Percentiles rank a stretch among this genome's conserved stretches.
These are phyloP conservation scores for Hafferia zeledoni DNA, from an alignment of 2,797 vertebrate genomes.

Conservation along the genomic window DNA sequence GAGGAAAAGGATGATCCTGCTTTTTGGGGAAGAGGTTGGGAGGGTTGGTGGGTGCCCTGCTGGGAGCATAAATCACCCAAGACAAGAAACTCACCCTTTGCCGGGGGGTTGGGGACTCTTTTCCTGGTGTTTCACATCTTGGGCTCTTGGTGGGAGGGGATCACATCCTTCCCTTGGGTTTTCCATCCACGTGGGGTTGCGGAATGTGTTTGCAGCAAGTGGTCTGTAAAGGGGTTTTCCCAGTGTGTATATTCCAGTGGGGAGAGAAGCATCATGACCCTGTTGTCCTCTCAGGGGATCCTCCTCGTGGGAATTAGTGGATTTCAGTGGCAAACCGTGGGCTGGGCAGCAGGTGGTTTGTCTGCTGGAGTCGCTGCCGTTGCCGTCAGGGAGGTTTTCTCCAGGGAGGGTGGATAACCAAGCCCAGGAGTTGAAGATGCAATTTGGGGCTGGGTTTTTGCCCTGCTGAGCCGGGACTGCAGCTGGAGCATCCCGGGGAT, in stretches of 20 bases:
- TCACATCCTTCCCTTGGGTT: rapidly evolving
- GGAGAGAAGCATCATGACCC: background rate
- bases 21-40: background rate
- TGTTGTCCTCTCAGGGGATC: background rate
- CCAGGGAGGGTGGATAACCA: rapidly evolving
- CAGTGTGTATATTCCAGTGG: rapidly evolving
- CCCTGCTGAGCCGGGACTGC: background rate
- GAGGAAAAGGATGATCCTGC: background rate
- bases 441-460: rapidly evolving
- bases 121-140: rapidly evolving
- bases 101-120: background rate
- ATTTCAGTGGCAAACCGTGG: background rate
- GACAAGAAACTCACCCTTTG: background rate
- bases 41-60: background rate
- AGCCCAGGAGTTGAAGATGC: background rate
- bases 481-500: background rate
- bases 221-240: background rate
- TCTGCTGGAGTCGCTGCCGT: rapidly evolving
- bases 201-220: background rate
- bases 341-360: background rate
- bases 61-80: background rate
- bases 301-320: background rate
- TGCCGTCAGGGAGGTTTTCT: background rate
- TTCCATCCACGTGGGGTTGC: rapidly evolving
- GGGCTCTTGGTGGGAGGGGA: background rate